Conservation (phyloP, 2,888 invertebrate species). For the Drosophila tripunctata region DNA sequence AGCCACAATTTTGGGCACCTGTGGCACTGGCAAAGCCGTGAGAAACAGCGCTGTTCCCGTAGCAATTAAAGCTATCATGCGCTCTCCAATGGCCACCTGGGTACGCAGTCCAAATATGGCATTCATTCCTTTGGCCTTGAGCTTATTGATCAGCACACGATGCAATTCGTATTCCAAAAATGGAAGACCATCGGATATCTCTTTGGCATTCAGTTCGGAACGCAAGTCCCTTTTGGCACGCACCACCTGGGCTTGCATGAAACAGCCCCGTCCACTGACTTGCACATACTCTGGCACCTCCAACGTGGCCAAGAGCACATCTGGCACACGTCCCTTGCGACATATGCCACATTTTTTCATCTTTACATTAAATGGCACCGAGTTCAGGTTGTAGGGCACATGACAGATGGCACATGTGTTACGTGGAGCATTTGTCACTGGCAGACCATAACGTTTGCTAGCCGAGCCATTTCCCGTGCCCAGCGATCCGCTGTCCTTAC, state of each 20-base stretch:
- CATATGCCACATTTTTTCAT: constrained; percentile 90
- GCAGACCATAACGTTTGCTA: constrained; percentile 60
- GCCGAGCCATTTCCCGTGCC: constrained; percentile 50
- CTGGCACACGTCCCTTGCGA: constrained; percentile 93
- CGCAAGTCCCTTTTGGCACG: constrained; percentile 91
- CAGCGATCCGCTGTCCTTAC: constrained; percentile 74
- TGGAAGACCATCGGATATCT: constrained; percentile 97
- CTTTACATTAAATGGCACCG: constrained; percentile 90
- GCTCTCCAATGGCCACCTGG: constrained; percentile 93
- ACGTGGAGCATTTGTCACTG: constrained; percentile 55
- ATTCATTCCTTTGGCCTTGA: constrained; percentile 97
- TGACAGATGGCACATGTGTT: constrained; percentile 87
- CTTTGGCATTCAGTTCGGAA: constrained; percentile 94
- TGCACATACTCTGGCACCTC: constrained; percentile 92
- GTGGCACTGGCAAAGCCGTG: constrained; percentile 90
- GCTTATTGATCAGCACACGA: constrained; percentile 93
- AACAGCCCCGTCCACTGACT: constrained; percentile 88
- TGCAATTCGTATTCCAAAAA: constrained; percentile 98
- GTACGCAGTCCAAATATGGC: constrained; percentile 94
- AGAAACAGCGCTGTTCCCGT: constrained; percentile 94
- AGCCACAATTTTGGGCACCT: constrained; percentile 89
- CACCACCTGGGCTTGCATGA: constrained; percentile 90
- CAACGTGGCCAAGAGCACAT: constrained; percentile 94
- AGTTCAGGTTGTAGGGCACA: constrained; percentile 91
- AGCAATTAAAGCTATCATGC: constrained; percentile 93